Evolutionary conservation across 2,797 vertebrate genomes (phyloP).

Genomic region (Phoeniculus purpureus): DNA sequence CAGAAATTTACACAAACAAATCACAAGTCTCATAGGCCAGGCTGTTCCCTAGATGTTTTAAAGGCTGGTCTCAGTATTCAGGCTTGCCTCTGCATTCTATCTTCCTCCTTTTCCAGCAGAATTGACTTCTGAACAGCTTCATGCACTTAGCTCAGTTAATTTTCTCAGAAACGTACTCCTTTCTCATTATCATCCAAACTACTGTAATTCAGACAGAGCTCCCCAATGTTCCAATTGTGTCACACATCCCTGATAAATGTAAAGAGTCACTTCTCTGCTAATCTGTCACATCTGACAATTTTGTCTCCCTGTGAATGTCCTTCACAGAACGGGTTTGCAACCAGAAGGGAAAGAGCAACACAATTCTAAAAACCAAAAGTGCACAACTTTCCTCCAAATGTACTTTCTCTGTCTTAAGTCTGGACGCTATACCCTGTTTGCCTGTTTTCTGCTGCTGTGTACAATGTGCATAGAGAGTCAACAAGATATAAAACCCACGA

Average conservation of each 20-base stretch:
- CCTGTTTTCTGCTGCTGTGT: background rate
- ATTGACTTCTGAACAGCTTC: background rate
- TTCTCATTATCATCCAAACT: background rate
- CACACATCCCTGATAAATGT: background rate
- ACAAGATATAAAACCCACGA: fast-evolving
- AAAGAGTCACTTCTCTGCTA: background rate
- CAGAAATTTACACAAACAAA: slow-evolving; percentile 32
- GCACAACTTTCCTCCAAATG: background rate
- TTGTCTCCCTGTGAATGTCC: background rate
- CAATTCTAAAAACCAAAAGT: background rate
- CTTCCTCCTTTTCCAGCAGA: background rate
- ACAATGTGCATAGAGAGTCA: background rate
- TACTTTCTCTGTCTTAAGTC: background rate
- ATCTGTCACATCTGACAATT: background rate
- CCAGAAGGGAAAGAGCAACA: background rate
- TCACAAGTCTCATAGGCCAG: background rate
- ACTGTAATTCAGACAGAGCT: background rate
- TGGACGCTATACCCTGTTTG: background rate
- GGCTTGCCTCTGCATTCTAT: background rate
- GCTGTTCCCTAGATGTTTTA: background rate
- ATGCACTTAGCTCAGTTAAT: background rate
- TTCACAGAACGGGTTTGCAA: background rate
- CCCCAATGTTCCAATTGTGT: background rate
- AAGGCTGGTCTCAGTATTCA: background rate
- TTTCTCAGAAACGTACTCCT: background rate